Evolutionary conservation across 1,140 invertebrate species (phyloP).

Genomic region (Megalonaias nervosa): DNA sequence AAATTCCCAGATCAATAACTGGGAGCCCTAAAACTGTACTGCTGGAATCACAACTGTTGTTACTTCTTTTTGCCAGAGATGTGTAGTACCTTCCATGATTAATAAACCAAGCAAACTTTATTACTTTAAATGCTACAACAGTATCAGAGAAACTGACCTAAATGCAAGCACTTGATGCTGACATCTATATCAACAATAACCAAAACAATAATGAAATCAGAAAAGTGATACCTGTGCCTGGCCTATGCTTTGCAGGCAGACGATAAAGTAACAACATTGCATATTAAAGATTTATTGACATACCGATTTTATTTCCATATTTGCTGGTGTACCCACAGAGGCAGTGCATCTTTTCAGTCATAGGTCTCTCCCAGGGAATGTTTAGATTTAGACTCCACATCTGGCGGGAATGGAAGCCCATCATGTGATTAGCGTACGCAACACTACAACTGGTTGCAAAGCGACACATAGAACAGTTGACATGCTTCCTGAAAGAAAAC

Average conservation of each 20-base stretch:
- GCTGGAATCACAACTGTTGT: too few relatives aligned
- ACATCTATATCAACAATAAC: too few relatives aligned
- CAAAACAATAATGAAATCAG: too few relatives aligned
- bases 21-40: too few relatives aligned
- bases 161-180: too few relatives aligned
- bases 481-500: conserved; percentile 62
- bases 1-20: too few relatives aligned
- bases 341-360: conserved; percentile 57
- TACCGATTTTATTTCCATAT: conserved; percentile 67
- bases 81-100: too few relatives aligned
- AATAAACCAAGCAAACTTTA: too few relatives aligned
- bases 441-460: conserved; percentile 69
- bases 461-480: conserved; percentile 68
- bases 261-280: background rate
- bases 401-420: conserved; percentile 66
- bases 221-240: background rate
- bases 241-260: background rate
- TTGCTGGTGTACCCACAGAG: conserved; percentile 62
- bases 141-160: too few relatives aligned
- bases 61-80: too few relatives aligned
- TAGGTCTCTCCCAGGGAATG: conserved; percentile 54
- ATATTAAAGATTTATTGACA: conserved; percentile 13
- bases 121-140: too few relatives aligned
- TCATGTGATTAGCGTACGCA: conserved; percentile 68
- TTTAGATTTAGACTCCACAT: conserved; percentile 52